Evolutionary conservation across 2,888 invertebrate species (phyloP).

Genomic region (Cataglyphis rosenhaueri): DNA sequence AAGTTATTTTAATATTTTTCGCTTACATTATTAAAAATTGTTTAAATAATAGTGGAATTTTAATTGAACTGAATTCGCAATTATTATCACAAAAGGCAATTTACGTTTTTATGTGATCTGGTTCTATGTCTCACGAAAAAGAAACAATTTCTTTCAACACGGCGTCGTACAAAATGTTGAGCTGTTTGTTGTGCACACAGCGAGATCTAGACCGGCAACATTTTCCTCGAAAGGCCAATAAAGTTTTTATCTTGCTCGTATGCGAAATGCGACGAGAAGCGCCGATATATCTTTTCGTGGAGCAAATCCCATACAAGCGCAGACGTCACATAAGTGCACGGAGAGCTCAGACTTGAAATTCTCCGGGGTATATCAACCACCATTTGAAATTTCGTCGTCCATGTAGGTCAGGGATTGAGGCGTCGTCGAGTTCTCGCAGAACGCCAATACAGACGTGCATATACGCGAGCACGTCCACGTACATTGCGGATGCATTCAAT

Average conservation of each 20-base stretch:
- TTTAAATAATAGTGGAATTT: background rate
- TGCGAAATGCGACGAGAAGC: slow-evolving; percentile 51
- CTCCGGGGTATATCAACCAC: slow-evolving; percentile 63
- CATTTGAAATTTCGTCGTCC: slow-evolving; percentile 44
- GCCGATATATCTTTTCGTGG: slow-evolving; percentile 47
- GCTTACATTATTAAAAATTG: background rate
- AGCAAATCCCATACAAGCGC: slow-evolving; percentile 57
- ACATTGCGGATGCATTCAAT: slow-evolving; percentile 36
- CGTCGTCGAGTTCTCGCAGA: slow-evolving; percentile 8
- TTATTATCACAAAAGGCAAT: slow-evolving; percentile 24
- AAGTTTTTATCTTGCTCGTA: slow-evolving; percentile 62
- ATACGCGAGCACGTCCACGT: background rate
- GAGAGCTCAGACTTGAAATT: slow-evolving; percentile 48
- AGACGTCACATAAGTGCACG: slow-evolving; percentile 28
- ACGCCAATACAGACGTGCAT: background rate
- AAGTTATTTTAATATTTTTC: background rate
- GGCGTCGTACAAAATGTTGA: slow-evolving; percentile 36
- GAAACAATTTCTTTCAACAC: slow-evolving; percentile 43
- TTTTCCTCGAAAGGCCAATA: slow-evolving; percentile 53
- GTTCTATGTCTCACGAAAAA: background rate
- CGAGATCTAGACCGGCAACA: slow-evolving; percentile 33
- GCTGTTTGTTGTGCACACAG: slow-evolving; percentile 18
- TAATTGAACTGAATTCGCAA: background rate
- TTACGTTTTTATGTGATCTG: slow-evolving; percentile 15
- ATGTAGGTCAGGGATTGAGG: slow-evolving; percentile 63